phyloP scores from a whole-genome alignment of 2,113 vertebrate species.

The Cromileptes altivelis region DNA sequence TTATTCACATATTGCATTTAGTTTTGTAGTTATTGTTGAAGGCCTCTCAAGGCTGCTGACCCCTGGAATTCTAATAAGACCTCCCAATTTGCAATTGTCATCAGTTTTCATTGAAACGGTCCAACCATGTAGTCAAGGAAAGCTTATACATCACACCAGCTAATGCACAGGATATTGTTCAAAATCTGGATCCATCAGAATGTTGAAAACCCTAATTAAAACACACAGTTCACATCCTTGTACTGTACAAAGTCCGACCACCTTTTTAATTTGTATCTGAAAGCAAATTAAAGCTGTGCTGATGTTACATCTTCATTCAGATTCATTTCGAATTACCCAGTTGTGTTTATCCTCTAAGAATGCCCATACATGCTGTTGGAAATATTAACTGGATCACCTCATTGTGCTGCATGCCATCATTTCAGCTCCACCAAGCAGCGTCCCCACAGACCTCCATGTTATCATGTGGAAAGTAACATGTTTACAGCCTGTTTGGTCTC shows the following conservation, averaged over 20 bases:
- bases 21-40: slow-evolving; percentile 68
- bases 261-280: background rate
- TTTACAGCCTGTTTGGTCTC: too few species aligned
- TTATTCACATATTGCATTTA: slow-evolving; percentile 68
- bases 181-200: background rate
- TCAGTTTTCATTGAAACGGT: slow-evolving; percentile 37
- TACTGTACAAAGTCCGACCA: background rate
- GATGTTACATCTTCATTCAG: background rate
- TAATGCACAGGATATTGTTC: background rate
- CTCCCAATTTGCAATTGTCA: slow-evolving; percentile 27
- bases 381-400: background rate
- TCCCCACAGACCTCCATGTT: too few species aligned
- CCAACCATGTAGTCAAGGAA: background rate
- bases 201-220: background rate
- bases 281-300: background rate
- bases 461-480: too few species aligned
- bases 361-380: background rate
- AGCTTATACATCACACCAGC: background rate
- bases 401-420: too few species aligned
- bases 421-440: background rate
- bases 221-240: background rate
- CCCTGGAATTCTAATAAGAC: slow-evolving; percentile 56
- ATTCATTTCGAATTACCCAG: too few species aligned
- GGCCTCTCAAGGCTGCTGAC: slow-evolving; percentile 69
- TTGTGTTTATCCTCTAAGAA: background rate